Conservation (phyloP, 2,797 vertebrate species). For the Clarias fuscus region DNA sequence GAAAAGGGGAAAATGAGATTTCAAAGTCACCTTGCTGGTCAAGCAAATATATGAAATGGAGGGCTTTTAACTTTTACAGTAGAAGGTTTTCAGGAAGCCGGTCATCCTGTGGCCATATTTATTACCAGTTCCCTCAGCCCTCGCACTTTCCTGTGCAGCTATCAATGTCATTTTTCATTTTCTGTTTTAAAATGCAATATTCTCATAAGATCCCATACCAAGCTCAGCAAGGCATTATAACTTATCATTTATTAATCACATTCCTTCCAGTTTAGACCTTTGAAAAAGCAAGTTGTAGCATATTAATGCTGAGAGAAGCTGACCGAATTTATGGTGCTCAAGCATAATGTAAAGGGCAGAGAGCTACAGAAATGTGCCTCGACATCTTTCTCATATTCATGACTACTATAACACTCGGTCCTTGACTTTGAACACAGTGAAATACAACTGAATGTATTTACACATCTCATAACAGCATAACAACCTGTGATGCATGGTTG, state of each 20-base stretch:
- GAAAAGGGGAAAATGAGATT: neutral
- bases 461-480: neutral
- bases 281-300: constrained; percentile 36
- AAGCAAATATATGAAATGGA: constrained; percentile 12
- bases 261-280: constrained; percentile 35
- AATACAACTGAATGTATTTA: constrained; percentile 10
- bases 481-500: neutral
- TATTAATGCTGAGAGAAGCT: constrained; percentile 22
- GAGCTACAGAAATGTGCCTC: constrained; percentile 14
- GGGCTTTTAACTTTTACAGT: neutral
- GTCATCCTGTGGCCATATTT: neutral
- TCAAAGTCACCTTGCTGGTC: constrained; percentile 6
- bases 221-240: constrained; percentile 31
- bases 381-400: neutral
- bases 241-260: constrained; percentile 53
- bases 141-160: constrained; percentile 32
- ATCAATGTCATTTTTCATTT: constrained; percentile 48
- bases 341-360: constrained; percentile 1
- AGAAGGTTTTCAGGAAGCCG: constrained; percentile 19
- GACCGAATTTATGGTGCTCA: constrained; percentile 28
- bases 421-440: neutral
- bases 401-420: neutral
- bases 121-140: constrained; percentile 30
- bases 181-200: constrained; percentile 53
- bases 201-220: constrained; percentile 32